Percentiles rank a stretch among this genome's conserved stretches.
Conservation (phyloP, 2,113 vertebrate genomes). For the Nyctibius bracteatus region DNA sequence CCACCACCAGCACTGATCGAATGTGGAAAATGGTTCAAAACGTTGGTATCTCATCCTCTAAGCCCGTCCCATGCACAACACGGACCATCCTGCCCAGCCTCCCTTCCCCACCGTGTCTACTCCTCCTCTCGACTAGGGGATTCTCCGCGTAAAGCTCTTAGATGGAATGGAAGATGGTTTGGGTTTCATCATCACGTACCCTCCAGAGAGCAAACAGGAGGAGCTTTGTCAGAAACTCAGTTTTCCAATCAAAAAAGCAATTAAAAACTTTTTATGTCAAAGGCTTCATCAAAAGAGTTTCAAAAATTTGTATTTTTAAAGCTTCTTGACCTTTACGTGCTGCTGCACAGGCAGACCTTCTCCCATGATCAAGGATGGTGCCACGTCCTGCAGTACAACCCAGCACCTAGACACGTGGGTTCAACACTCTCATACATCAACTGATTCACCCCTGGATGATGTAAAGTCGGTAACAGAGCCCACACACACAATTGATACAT, state of each 20-base stretch:
- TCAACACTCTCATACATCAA: not conserved
- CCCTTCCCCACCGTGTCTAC: fast-evolving
- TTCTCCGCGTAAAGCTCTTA: fast-evolving
- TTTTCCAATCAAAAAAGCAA: not conserved
- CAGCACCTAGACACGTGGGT: not conserved
- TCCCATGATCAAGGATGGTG: fast-evolving
- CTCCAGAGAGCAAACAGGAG: not conserved
- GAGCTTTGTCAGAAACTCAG: not conserved
- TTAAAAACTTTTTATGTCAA: not conserved
- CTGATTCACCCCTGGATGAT: slow-evolving; percentile 11
- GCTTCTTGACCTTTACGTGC: not conserved
- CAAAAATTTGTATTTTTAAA: not conserved
- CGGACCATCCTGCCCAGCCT: fast-evolving
- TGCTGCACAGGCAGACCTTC: not conserved
- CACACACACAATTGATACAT: not conserved
- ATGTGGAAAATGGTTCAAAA: not conserved
- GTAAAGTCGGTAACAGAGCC: not conserved
- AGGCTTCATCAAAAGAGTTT: not conserved
- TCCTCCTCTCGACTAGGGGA: not conserved
- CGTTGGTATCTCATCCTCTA: not conserved
- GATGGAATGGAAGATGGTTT: not conserved
- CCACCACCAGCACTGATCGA: not conserved
- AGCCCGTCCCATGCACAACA: not conserved
- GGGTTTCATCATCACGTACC: not conserved
- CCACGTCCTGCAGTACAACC: not conserved